Evolutionary conservation across 2,797 vertebrate species (phyloP).

Genomic region (Coendou prehensilis): DNA sequence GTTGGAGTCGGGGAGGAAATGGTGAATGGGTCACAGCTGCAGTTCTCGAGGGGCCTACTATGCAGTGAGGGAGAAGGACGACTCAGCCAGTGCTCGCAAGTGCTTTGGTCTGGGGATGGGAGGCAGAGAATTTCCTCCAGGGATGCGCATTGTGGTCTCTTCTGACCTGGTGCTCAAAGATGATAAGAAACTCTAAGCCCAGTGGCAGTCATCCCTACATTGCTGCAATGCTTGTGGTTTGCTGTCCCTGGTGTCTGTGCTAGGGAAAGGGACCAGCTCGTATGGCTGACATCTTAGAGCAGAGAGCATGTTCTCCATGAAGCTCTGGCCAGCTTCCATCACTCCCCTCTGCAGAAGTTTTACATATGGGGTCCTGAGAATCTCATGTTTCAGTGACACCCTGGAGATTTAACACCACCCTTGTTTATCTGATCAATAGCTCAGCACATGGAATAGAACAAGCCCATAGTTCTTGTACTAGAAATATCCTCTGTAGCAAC

Average conservation of each 20-base stretch:
- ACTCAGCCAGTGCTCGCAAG: neutral
- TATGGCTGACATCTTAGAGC: neutral
- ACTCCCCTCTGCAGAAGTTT: neutral
- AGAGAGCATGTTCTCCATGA: neutral
- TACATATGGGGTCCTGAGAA: neutral
- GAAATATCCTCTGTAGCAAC: conserved; percentile 47
- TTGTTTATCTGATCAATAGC: conserved; percentile 52
- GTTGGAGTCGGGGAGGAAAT: neutral
- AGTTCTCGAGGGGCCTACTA: neutral
- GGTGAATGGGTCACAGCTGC: neutral
- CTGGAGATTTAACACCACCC: neutral
- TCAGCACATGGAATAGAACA: neutral
- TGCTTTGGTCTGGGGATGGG: neutral
- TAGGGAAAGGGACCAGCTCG: neutral
- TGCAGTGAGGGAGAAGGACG: neutral
- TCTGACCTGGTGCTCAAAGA: conserved; percentile 13
- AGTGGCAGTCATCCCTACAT: conserved; percentile 15
- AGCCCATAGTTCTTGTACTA: neutral
- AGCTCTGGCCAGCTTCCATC: conserved; percentile 31
- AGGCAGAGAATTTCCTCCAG: neutral
- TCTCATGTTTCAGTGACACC: neutral
- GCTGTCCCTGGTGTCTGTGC: neutral
- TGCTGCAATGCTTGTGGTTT: neutral
- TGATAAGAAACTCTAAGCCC: neutral
- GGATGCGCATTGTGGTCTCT: neutral